Base-by-base conservation (phyloP, 92 coral and sea anemone genomes). In the Zoanthus sansibaricus region DNA sequence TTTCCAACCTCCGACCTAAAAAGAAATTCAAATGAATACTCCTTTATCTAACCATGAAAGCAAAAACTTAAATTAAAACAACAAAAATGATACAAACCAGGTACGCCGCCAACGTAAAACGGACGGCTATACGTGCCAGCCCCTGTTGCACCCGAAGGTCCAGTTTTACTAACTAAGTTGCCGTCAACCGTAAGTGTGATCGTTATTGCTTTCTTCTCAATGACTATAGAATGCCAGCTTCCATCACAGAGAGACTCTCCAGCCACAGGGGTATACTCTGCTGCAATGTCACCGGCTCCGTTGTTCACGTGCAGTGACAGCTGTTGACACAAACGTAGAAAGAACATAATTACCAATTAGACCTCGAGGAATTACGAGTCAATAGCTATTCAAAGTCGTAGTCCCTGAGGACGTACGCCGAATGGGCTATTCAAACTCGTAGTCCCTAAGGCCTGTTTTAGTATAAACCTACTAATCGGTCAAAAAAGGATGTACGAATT, bases 161-260 rank as follows among this genome's bases (percentile, higher is more conserved):
- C 73, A 9, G 73, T 69, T 8, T 46, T 7, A 2, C 16, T 1
- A 4, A 4, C 16, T 10, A 46, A 1, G 11, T 3, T 32, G 10
- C 73, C 73, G 5, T 69, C 73, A 30, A 69, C 73, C 45, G 73
- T 69, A 2, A 69, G 73, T 14, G 73, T 69, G 3, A 69, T 32
- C 30, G 0, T 9, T 9, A 25, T 30, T 7, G n/a, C 0, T 69
- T 6, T 69, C 73, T 69, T 69, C 5, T 1, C n/a, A 69, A 69
- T 32, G 45, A 32, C 9, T 32, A 69, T 0, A 12, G 73, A 9
- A 69, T 69, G 73, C 42, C 42, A 69, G 4, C 8, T 69, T 69
- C 73, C 73, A 32, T 69, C 73, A 69, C 73, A 69, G 73, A 69
- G 73, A 9, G 73, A 69, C 46, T 10, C 1, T 13, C 73, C 73